These are phyloP conservation scores for Elephantulus edwardii DNA, from an alignment of 2,113 vertebrate genomes.

Conservation along the genomic window DNA sequence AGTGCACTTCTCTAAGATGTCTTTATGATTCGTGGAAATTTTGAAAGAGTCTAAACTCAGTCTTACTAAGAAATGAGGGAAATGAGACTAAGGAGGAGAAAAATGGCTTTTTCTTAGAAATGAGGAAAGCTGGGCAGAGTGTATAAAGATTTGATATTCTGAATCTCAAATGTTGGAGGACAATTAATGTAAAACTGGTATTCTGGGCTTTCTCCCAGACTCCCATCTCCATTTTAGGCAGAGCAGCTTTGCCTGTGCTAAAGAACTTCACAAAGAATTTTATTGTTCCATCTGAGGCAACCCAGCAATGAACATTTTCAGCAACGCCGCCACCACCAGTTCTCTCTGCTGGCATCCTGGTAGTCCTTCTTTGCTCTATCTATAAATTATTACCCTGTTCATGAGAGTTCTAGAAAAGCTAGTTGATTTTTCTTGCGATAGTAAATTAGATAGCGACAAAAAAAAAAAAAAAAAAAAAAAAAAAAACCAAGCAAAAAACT, in stretches of 20 bases:
- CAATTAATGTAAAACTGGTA: conserved; percentile 46
- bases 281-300: neutral
- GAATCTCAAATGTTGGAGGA: neutral
- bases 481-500: no score
- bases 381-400: neutral
- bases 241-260: neutral
- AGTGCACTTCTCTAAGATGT: no score
- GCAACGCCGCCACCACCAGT: neutral
- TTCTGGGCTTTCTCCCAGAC: neutral
- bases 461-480: no score
- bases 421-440: neutral
- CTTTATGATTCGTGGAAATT: neutral
- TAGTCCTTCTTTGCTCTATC: neutral
- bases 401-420: neutral
- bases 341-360: neutral
- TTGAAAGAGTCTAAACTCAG: neutral
- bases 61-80: neutral
- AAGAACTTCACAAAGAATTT: neutral
- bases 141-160: neutral
- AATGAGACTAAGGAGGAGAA: neutral
- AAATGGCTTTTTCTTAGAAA: neutral
- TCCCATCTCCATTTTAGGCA: neutral
- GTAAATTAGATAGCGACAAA: neutral
- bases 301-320: neutral
- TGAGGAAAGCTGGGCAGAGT: neutral